These are phyloP conservation scores for Pardalotus punctatus DNA, from an alignment of 2,113 vertebrate genomes.

Conservation along the genomic window DNA sequence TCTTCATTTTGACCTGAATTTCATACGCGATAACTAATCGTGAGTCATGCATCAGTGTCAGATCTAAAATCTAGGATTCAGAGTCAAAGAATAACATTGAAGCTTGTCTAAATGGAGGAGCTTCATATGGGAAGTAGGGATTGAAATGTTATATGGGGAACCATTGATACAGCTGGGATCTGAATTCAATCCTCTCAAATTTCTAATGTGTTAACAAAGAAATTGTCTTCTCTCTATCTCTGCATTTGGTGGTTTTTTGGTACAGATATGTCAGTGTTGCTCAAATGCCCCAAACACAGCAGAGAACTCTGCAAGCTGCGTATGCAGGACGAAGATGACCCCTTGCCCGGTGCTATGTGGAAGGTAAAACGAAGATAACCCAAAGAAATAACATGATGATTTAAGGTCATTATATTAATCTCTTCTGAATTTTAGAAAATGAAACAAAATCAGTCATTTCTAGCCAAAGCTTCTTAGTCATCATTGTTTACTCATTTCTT, in stretches of 20 bases:
- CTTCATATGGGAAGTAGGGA: background rate
- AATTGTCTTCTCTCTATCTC: background rate
- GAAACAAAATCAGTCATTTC: background rate
- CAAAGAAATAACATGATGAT: background rate
- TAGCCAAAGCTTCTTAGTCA: background rate
- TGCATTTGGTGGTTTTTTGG: background rate
- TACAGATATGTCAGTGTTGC: background rate
- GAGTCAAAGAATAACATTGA: background rate
- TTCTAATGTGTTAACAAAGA: background rate
- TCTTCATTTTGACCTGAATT: constrained; percentile 8
- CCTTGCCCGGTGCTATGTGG: background rate
- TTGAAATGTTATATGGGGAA: background rate
- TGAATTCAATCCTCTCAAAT: background rate
- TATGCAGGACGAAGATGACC: background rate
- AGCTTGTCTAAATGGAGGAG: background rate
- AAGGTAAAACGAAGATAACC: background rate
- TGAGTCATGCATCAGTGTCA: background rate
- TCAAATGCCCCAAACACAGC: background rate
- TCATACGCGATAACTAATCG: background rate
- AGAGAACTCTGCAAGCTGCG: background rate
- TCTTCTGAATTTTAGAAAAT: background rate
- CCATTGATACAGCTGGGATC: background rate
- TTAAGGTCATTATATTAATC: background rate
- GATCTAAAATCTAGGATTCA: background rate
- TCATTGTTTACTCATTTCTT: background rate